Evolutionary conservation across 2,113 vertebrate species (phyloP), one percentile per base, ranked within the genome.

Genomic region (Amazona guildingii): DNA sequence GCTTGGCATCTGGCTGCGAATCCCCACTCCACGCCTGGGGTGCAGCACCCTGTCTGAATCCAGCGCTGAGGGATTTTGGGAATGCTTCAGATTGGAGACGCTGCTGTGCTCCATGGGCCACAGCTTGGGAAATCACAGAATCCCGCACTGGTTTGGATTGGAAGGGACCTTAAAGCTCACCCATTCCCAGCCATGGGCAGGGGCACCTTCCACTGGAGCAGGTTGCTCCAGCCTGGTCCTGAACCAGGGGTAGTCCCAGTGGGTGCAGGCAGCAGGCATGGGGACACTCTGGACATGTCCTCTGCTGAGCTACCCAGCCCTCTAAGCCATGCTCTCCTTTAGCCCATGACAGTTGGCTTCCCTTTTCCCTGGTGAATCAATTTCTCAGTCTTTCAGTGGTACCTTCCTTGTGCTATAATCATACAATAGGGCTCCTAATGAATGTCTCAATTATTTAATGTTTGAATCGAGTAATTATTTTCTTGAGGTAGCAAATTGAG

Each of bases 401-500:
- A 94, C 96, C 89, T 92, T 94, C 87, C 84, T 59, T 25, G 78
- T 77, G 88, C 81, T 96, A 93, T 96, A 94, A 96, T 93, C 75
- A 54, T 93, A 91, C 95, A 93, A 92, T 82, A 67, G 85, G 68
- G 27, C 66, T 80, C 1, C 92, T 96, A 87, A 94, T 95, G 92
- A 96, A 97, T 92, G 94, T 97, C 97, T 96, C 95, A 97, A 95
- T 97, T 97, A 97, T 96, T 97, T 96, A 96, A 94, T 96, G 93
- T 97, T 98, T 97, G 96, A 98, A 96, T 97, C 51, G 78, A 97
- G 95, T 97, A 91, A 97, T 98, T 96, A 95, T 96, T 97, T 97
- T 96, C 96, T 96, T 95, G 97, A 98, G 97, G 98, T 96, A 97
- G 97, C 96, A 98, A 98, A 98, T 97, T 96, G 95, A 96, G 96